These are phyloP conservation scores for Lethenteron camtschaticum DNA, from an alignment of 2,113 vertebrate species.

Conservation along the genomic window DNA sequence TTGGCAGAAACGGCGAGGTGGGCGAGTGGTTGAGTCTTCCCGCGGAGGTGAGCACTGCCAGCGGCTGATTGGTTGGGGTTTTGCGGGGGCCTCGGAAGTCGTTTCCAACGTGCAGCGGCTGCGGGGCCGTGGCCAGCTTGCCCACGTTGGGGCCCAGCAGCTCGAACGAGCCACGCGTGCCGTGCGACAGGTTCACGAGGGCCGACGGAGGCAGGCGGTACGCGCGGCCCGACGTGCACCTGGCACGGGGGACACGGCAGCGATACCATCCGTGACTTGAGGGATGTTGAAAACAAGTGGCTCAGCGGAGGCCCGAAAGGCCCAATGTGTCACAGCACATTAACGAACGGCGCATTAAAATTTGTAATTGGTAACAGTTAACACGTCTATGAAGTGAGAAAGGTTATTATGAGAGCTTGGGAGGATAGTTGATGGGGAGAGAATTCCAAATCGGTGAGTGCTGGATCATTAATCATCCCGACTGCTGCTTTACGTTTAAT, in stretches of 20 bases:
- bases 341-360: neutral
- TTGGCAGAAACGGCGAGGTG: conserved; percentile 59
- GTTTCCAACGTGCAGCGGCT: conserved; percentile 44
- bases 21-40: conserved; percentile 65
- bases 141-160: conserved; percentile 38
- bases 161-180: conserved; percentile 20
- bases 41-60: conserved; percentile 18
- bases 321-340: neutral
- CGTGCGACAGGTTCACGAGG: conserved; percentile 78
- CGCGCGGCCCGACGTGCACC: conserved; percentile 42
- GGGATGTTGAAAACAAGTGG: neutral
- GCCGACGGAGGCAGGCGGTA: conserved; percentile 78
- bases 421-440: neutral
- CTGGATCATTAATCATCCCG: no score
- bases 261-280: neutral
- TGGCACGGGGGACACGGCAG: conserved; percentile 15
- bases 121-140: conserved; percentile 69
- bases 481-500: neutral
- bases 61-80: conserved; percentile 16
- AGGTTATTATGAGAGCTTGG: neutral
- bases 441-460: no score
- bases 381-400: neutral
- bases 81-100: conserved; percentile 19
- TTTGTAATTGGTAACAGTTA: neutral
- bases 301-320: neutral